A percentile compares a stretch with the other conserved stretches of the same genome.
phyloP scores from a whole-genome alignment of 1,140 invertebrate species.

The Drosophila burlai region DNA sequence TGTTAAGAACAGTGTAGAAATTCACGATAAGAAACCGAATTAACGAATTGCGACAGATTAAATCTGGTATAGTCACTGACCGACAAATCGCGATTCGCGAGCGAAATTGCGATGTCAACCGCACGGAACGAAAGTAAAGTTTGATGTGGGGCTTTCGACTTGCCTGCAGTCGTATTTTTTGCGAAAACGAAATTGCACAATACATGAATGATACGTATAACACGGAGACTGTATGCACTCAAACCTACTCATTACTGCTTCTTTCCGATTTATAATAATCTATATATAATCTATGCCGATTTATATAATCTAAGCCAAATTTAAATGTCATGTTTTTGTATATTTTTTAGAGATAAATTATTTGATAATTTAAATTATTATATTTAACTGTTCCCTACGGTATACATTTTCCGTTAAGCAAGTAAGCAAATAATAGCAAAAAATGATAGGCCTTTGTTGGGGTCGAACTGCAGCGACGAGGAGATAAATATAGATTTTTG shows the following conservation, averaged over 20 bases:
- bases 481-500: constrained; percentile 71
- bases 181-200: constrained; percentile 34
- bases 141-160: constrained; percentile 46
- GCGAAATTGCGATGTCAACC: constrained; percentile 48
- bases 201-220: neutral
- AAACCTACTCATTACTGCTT: constrained; percentile 7
- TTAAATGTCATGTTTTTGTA: neutral
- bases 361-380: neutral
- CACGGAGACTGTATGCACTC: constrained; percentile 2
- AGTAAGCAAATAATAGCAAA: neutral
- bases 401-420: no score
- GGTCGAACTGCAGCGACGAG: constrained; percentile 17
- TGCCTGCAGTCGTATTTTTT: constrained; percentile 27
- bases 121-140: constrained; percentile 59
- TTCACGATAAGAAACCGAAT: constrained; percentile 49
- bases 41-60: constrained; percentile 10
- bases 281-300: neutral
- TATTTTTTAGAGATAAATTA: neutral
- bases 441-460: constrained; percentile 22
- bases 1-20: constrained; percentile 4
- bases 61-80: constrained; percentile 36
- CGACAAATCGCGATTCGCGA: constrained; percentile 8
- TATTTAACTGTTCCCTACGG: neutral
- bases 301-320: no score
- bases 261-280: neutral